These are phyloP conservation scores for Holocentrus rufus DNA, from an alignment of 2,797 vertebrate genomes.

Conservation along the genomic window DNA sequence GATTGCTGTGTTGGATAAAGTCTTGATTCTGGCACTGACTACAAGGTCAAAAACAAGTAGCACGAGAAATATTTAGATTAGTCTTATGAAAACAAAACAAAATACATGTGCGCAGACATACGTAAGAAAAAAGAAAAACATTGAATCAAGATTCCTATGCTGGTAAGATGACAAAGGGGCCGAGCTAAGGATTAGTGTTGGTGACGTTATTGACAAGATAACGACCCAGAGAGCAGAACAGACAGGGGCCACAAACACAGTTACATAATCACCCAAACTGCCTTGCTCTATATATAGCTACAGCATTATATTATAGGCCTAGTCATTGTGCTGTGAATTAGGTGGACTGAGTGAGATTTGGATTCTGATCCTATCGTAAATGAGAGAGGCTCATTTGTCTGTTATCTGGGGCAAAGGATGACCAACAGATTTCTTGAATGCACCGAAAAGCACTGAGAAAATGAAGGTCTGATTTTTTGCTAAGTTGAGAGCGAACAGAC, in stretches of 20 bases:
- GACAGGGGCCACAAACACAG: conserved; percentile 34
- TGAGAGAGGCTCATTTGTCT: neutral
- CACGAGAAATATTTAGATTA: neutral
- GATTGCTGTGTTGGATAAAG: neutral
- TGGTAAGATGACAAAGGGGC: conserved; percentile 50
- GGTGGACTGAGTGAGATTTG: conserved; percentile 14
- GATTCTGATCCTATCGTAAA: neutral
- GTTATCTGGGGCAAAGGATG: neutral
- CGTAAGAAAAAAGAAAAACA: neutral
- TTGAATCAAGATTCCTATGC: conserved; percentile 24
- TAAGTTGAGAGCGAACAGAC: neutral
- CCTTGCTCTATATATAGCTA: conserved; percentile 69
- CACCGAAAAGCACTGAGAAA: no score
- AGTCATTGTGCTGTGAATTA: conserved; percentile 47
- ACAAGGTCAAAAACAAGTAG: neutral
- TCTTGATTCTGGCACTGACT: neutral
- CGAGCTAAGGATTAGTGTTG: neutral
- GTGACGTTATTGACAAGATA: conserved; percentile 13
- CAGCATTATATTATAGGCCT: conserved; percentile 32
- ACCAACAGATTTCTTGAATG: neutral
- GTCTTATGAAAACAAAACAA: conserved; percentile 7
- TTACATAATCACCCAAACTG: conserved; percentile 65
- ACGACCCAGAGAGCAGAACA: conserved; percentile 19
- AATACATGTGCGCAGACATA: neutral
- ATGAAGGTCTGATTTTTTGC: no score